Evolutionary conservation across 1,140 invertebrate genomes (phyloP).

Genomic region (Drosophila murphyi): DNA sequence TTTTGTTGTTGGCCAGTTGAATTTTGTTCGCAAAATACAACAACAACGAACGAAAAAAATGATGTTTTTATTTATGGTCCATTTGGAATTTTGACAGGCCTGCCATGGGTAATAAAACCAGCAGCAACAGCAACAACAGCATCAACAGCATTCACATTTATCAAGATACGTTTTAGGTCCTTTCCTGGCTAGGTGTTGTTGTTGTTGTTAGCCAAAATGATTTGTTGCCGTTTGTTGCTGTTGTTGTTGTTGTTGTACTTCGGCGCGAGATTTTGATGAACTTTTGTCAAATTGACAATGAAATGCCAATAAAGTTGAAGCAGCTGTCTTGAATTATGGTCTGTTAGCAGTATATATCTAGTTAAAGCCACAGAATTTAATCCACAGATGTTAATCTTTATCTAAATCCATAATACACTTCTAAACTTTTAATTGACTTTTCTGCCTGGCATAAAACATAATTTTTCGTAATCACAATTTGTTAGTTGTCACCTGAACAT

Average conservation of each 20-base stretch:
- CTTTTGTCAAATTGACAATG: constrained; percentile 68
- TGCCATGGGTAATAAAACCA: constrained; percentile 72
- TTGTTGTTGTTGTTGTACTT: constrained; percentile 1
- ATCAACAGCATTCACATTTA: constrained; percentile 48
- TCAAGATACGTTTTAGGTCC: constrained; percentile 57
- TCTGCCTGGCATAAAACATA: constrained; percentile 4
- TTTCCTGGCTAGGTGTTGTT: constrained; percentile 15
- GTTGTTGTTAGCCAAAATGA: constrained; percentile 5
- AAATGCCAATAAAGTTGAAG: constrained; percentile 51
- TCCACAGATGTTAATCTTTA: too few species aligned
- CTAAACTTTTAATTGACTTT: constrained; percentile 20
- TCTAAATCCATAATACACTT: background rate
- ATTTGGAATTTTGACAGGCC: constrained; percentile 81
- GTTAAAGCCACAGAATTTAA: too few species aligned
- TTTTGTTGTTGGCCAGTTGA: constrained; percentile 42
- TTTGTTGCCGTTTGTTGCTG: constrained; percentile 15
- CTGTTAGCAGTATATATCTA: too few species aligned
- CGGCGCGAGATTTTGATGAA: constrained; percentile 72
- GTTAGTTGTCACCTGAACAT: background rate
- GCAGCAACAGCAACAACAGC: constrained; percentile 18
- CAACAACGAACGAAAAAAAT: constrained; percentile 58
- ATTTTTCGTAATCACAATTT: background rate
- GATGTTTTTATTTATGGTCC: constrained; percentile 84
- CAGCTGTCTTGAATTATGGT: background rate
- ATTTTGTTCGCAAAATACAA: constrained; percentile 15